Evolutionary conservation across 2,797 vertebrate species (phyloP), one percentile per base, ranked within the genome.

Genomic region (Eulemur coronatus): DNA sequence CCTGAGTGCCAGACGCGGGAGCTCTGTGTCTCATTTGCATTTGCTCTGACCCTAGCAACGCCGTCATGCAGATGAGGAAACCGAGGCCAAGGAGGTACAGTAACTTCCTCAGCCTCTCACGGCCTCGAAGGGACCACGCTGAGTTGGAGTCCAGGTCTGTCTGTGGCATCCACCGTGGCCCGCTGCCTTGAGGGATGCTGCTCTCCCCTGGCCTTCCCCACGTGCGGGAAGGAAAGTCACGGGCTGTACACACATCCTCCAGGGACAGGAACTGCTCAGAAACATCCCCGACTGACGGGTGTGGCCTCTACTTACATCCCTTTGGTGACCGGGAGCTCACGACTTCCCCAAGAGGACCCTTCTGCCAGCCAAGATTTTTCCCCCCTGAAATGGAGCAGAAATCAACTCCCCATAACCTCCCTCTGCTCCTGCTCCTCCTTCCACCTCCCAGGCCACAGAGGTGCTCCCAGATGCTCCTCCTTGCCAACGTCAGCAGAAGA

Each of bases 401-500:
- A 52, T 35, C 61, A 35, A 6, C n/a, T 33, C 73, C n/a, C 24
- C 13, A 2, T 30, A 0, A n/a, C 24, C n/a, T 41, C 57, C 20
- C n/a, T 41, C 57, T 26, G 87, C 57, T 43, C 67, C 30, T 28
- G 43, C 13, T 9, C n/a, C 13, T 33, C 52, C 38, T 5, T n/a
- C 43, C 24, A 10, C 41, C n/a, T 78, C 46, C 46, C 1, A 26
- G 84, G 33, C 28, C 15, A 8, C 17, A 76, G 75, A 33, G 28
- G 18, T 17, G 17, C 28, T 55, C 79, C 38, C 3, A 0, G 12
- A 24, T 0, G 11, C 15, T 8, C 28, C 13, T n/a, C 15, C 9
- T 78, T 87, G 30, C 67, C 35, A 28, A 9, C 8, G 9, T 48
- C 94, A 28, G 43, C 28, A 55, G 43, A 35, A 43, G 61, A 63